Evolutionary conservation across 2,888 invertebrate species (phyloP), one percentile per base, ranked within the genome.

Genomic region (Dione vanillae): DNA sequence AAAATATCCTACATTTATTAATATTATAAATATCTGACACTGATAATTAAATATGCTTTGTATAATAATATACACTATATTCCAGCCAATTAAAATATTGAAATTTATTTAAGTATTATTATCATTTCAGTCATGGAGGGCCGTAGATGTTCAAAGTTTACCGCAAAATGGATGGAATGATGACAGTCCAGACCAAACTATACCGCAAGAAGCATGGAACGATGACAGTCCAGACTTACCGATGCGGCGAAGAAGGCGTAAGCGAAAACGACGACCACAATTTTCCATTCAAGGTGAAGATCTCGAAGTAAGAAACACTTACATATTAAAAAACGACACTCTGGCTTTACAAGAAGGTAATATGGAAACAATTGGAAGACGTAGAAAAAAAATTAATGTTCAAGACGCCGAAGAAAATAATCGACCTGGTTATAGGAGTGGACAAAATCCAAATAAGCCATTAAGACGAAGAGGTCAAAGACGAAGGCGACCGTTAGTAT

Each of bases 191-290:
- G 89, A 82, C 64, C 80, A 82, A 68, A 74, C 86, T 16, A 79
- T 81, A 43, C 78, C 77, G 69, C 74, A 69, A 68, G 73, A 56
- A 12, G 82, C 83, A 41, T 91, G 92, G 91, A 85, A 86, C n/a
- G 84, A 85, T 47, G 83, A 80, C 3, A 79, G 82, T 16, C 80
- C 83, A 37, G 89, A 88, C 40, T 87, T 88, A 69, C 79, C 82
- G 0, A 86, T 89, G 7, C 90, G 91, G 79, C 87, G 94, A 7
- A 86, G 94, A 47, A 86, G 94, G 75, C 92, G 95, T 12, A 95
- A 95, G 86, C 92, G 95, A 69, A 95, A 95, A 85, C 91, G 95
- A 69, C 91, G 95, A 58, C 95, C 95, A n/a, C 91, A 92, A 67
- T 76, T 82, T 37, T 69, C 75, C 6, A 74, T 81, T 10, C 74